Evolutionary conservation across 2,888 invertebrate genomes (phyloP), one percentile per base, ranked within the genome.

Genomic region (Timema podura): DNA sequence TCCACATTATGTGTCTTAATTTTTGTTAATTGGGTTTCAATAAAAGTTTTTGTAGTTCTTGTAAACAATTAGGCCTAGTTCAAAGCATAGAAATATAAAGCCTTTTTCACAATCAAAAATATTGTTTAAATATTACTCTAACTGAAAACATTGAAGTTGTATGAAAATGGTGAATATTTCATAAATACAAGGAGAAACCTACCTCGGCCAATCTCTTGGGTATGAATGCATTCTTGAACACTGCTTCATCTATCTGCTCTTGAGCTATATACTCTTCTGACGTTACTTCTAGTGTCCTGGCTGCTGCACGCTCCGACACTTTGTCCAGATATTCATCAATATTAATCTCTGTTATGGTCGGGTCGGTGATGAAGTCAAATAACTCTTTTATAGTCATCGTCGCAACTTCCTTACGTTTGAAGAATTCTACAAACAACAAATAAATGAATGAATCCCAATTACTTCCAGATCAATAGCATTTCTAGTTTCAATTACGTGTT

Each of bases 341-440:
- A 81, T 96, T 94, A 5, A 83, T 83, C 68, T 90, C 89, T 70
- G 87, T 93, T 65, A 98, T 91, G 1, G 89, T 89, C 15, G 93
- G 88, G 83, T 98, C 97, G 0, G 97, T 98, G 68, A 99, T 92
- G 77, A 98, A 98, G 81, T 98, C 94, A 84, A 99, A 99, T 69
- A 99, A 82, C 76, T 95, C 92, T 77, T 94, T 94, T 0, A 96
- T 88, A 0, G 91, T 91, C 86, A 99, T 89, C 0, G 96, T 95
- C n/a, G 91, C 91, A 0, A 98, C 96, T 45, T 91, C 90, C 75
- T 90, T 90, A 78, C 93, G 95, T 69, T 89, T 88, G 80, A 98
- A 99, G 83, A 91, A 98, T 72, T 95, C 95, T 75, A 88, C 85
- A 76, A 75, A 74, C 68, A 68, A 15, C n/a, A n/a, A n/a, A n/a